phyloP scores from a whole-genome alignment of 2,888 invertebrate genomes.

The Eustalomyia histrio region DNA sequence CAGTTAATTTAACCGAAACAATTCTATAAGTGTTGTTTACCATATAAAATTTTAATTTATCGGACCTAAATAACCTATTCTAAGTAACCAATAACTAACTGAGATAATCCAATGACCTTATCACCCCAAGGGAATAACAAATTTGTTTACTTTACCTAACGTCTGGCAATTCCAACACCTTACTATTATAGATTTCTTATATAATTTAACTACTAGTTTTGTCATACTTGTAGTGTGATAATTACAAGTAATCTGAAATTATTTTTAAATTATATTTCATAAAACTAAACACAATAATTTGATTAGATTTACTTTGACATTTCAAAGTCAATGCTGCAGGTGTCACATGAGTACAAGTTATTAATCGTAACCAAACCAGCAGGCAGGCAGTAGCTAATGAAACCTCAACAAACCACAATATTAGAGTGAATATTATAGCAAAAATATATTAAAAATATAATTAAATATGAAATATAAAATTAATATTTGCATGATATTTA shows the following conservation, averaged over 20 bases:
- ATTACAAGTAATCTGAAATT: constrained; percentile 34
- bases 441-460: constrained; percentile 37
- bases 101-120: too few relatives aligned
- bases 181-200: neutral
- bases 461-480: constrained; percentile 52
- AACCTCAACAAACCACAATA: constrained; percentile 31
- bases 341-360: constrained; percentile 55
- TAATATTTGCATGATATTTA: constrained; percentile 51
- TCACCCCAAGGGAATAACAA: too few relatives aligned
- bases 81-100: too few relatives aligned
- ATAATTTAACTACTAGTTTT: neutral
- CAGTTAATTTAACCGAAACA: too few relatives aligned
- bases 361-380: constrained; percentile 30
- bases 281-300: constrained; percentile 53
- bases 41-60: too few relatives aligned
- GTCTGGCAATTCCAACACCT: neutral
- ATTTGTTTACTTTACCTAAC: too few relatives aligned
- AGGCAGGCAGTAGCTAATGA: constrained; percentile 7
- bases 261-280: constrained; percentile 32
- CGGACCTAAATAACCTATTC: too few relatives aligned
- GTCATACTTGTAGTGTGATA: constrained; percentile 28
- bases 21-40: too few relatives aligned
- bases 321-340: constrained; percentile 66
- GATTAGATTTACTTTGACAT: constrained; percentile 62
- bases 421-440: constrained; percentile 14